A percentile compares a stretch with the other conserved stretches of the same genome.
These are phyloP conservation scores for Centropristis striata DNA, from an alignment of 2,113 vertebrate genomes.

Conservation along the genomic window DNA sequence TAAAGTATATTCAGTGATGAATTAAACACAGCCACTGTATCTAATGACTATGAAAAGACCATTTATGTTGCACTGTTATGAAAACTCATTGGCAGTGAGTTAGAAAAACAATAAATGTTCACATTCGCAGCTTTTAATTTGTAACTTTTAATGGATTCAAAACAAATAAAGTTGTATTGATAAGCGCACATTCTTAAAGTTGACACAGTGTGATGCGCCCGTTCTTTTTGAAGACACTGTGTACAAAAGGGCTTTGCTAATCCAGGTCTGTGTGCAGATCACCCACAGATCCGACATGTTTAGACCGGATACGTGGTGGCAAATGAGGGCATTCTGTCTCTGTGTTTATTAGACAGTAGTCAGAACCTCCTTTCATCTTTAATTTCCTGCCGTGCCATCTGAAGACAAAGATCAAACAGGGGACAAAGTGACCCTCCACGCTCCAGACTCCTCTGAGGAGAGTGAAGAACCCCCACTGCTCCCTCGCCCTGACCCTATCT, in stretches of 20 bases:
- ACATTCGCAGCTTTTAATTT: conserved; percentile 21
- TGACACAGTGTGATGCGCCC: conserved; percentile 10
- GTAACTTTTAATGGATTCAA: conserved; percentile 37
- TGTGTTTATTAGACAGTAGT: conserved; percentile 85
- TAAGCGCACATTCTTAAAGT: neutral
- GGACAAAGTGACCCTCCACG: conserved; percentile 83
- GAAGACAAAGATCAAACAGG: conserved; percentile 84
- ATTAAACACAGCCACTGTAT: conserved; percentile 47
- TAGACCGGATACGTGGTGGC: conserved; percentile 57
- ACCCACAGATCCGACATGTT: conserved; percentile 39
- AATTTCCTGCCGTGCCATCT: conserved; percentile 85
- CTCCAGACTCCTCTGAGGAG: conserved; percentile 73
- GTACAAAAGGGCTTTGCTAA: conserved; percentile 25
- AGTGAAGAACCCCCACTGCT: conserved; percentile 61
- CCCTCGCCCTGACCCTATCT: conserved; percentile 65
- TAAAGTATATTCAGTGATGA: conserved; percentile 43
- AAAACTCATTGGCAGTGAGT: conserved; percentile 46
- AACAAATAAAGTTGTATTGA: conserved; percentile 41
- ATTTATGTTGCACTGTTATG: conserved; percentile 51
- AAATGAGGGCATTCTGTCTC: conserved; percentile 75
- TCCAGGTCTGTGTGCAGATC: conserved; percentile 33
- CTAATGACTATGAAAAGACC: conserved; percentile 47
- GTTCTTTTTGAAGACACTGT: conserved; percentile 10
- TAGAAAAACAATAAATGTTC: conserved; percentile 47
- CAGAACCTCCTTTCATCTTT: conserved; percentile 83